A percentile compares a stretch with the other conserved stretches of the same genome.
Conservation (phyloP, 2,113 vertebrate species). For the Galemys pyrenaicus region DNA sequence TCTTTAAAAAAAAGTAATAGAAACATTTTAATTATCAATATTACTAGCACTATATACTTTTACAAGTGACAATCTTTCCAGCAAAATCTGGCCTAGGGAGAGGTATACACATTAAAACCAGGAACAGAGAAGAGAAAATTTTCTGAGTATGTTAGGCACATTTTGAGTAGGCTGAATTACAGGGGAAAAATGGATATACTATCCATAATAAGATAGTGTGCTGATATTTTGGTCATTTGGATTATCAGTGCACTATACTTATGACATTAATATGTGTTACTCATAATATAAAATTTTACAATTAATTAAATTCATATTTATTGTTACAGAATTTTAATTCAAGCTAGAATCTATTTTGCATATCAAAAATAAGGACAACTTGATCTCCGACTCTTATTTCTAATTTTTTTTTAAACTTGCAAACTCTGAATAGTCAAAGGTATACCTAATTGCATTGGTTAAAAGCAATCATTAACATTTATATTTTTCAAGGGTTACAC, state of each 20-base stretch:
- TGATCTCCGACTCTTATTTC: not conserved
- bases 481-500: not conserved
- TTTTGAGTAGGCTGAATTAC: not conserved
- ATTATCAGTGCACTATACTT: not conserved
- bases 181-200: not conserved
- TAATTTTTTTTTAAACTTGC: not conserved
- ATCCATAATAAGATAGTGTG: not conserved
- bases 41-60: not conserved
- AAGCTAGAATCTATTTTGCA: slow-evolving; percentile 23
- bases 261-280: not conserved
- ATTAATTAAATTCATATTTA: not conserved
- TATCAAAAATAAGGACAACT: not conserved
- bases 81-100: not conserved
- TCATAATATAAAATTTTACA: not conserved
- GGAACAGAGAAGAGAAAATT: not conserved
- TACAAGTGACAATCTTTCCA: not conserved
- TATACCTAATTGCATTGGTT: slow-evolving; percentile 28
- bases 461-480: slow-evolving; percentile 34
- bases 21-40: slow-evolving; percentile 21
- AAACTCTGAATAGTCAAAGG: not conserved
- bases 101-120: not conserved
- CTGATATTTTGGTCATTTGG: not conserved
- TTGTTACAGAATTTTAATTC: not conserved
- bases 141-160: not conserved
- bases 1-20: slow-evolving; percentile 10